Evolutionary conservation across 2,113 vertebrate genomes (phyloP).

Genomic region (Turnix velox): DNA sequence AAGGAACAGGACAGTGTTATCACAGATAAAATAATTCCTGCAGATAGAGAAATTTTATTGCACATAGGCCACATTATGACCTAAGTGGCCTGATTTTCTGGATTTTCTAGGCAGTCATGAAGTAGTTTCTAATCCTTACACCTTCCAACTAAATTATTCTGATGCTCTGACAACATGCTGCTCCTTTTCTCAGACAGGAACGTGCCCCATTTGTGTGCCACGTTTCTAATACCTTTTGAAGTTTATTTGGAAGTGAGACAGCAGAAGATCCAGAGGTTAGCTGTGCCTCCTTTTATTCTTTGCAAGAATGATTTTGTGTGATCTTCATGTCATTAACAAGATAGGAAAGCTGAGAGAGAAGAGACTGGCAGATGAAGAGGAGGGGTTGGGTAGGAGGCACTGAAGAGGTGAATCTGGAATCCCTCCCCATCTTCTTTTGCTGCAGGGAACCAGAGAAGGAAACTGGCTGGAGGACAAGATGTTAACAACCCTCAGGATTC

Average conservation of each 20-base stretch:
- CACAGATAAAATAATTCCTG: neutral
- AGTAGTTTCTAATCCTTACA: neutral
- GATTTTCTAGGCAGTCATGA: neutral
- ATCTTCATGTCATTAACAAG: accelerated
- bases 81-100: neutral
- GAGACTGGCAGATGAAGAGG: neutral
- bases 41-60: neutral
- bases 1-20: neutral
- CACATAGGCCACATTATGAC: neutral
- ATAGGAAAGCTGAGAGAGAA: neutral
- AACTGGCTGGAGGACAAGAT: neutral
- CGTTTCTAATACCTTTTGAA: neutral
- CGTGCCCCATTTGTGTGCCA: neutral
- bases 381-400: neutral
- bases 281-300: neutral
- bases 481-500: neutral
- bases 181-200: neutral
- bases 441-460: neutral
- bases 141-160: neutral
- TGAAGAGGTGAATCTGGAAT: neutral
- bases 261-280: neutral
- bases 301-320: neutral
- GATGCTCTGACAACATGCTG: neutral
- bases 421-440: neutral
- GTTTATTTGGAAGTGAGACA: neutral